Conservation (phyloP, 1,140 invertebrate genomes). For the Rhagoletis pomonella region DNA sequence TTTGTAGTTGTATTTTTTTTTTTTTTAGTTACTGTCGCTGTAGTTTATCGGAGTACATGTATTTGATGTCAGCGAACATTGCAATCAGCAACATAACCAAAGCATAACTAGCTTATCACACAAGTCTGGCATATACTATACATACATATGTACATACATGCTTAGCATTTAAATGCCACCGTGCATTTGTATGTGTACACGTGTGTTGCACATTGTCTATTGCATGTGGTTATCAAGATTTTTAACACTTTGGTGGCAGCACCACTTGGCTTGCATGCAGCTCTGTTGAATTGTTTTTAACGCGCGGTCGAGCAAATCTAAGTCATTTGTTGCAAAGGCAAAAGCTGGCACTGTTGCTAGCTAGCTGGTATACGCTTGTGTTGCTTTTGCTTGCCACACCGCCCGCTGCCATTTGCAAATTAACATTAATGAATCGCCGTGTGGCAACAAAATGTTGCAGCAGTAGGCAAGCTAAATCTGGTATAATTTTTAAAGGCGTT, state of each 20-base stretch:
- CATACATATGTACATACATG: neutral
- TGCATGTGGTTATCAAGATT: neutral
- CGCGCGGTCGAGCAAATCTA: neutral
- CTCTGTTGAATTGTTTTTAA: neutral
- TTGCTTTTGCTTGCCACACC: neutral
- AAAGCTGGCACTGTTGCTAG: neutral
- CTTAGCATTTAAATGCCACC: neutral
- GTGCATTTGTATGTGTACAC: neutral
- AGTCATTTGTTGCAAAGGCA: neutral
- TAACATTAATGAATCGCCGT: neutral
- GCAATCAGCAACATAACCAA: neutral
- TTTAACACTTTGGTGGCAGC: neutral
- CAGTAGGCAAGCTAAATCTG: neutral
- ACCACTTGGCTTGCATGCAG: too few relatives aligned
- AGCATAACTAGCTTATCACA: neutral
- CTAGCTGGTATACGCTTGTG: too few relatives aligned
- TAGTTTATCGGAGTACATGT: neutral
- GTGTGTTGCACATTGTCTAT: neutral
- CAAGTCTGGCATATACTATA: too few relatives aligned
- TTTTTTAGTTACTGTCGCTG: neutral
- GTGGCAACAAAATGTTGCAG: neutral
- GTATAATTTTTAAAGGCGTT: neutral
- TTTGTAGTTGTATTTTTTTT: neutral
- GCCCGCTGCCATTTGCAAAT: neutral
- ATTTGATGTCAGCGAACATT: neutral